Percentiles rank a stretch among this genome's conserved stretches.
Evolutionary conservation across 2,888 invertebrate species (phyloP).

Genomic region (Cordylochernes scorpioides): DNA sequence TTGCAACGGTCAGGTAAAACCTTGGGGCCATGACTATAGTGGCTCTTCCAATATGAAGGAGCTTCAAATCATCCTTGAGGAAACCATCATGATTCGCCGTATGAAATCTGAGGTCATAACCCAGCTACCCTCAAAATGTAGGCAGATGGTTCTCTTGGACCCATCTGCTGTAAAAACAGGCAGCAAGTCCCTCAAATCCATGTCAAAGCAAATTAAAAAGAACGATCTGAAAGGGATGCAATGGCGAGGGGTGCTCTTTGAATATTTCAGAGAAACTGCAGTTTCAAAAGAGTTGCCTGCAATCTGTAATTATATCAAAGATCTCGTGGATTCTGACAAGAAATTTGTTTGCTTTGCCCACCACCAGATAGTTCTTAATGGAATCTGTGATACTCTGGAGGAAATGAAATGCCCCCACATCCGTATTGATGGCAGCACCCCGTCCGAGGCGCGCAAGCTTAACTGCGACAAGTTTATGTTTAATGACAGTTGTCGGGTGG

Average conservation of each 20-base stretch:
- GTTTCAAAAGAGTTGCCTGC: slow-evolving; percentile 49
- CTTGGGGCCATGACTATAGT: slow-evolving; percentile 40
- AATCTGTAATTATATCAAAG: slow-evolving; percentile 48
- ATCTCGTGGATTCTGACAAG: slow-evolving; percentile 34
- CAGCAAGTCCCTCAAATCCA: slow-evolving; percentile 32
- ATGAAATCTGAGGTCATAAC: slow-evolving; percentile 62
- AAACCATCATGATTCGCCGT: slow-evolving; percentile 59
- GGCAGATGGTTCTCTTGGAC: slow-evolving; percentile 54
- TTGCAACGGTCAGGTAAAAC: slow-evolving; percentile 39
- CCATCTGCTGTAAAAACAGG: slow-evolving; percentile 33
- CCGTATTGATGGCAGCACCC: slow-evolving; percentile 62
- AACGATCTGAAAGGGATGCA: slow-evolving; percentile 28
- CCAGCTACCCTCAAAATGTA: slow-evolving; percentile 49
- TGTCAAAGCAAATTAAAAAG: slow-evolving; percentile 30
- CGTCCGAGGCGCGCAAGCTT: slow-evolving; percentile 37
- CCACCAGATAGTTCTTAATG: slow-evolving; percentile 54
- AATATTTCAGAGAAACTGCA: slow-evolving; percentile 55
- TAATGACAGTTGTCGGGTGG: slow-evolving; percentile 35
- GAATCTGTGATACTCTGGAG: slow-evolving; percentile 37
- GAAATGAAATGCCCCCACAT: slow-evolving; percentile 36
- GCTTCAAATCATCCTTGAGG: slow-evolving; percentile 30
- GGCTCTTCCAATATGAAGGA: slow-evolving; percentile 69
- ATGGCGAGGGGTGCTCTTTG: slow-evolving; percentile 35
- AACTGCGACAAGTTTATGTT: slow-evolving; percentile 54
- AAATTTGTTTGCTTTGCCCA: slow-evolving; percentile 87